Percentiles rank a stretch among this genome's conserved stretches.
Evolutionary conservation across 2,113 vertebrate species (phyloP).

Genomic region (Megaleporinus macrocephalus): DNA sequence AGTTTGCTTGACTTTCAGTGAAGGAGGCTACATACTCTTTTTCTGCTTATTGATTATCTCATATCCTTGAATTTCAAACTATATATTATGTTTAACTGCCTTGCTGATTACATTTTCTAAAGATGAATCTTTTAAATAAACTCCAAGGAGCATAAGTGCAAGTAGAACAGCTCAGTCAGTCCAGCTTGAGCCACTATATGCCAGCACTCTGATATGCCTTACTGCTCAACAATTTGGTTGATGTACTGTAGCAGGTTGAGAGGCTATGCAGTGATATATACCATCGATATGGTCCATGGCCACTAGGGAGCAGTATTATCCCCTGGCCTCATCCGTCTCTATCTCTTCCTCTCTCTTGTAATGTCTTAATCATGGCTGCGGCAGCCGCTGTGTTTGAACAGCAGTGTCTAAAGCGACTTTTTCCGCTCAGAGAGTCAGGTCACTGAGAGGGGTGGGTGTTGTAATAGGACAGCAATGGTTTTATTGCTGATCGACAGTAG

Average conservation of each 20-base stretch:
- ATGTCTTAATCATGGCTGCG: constrained; percentile 15
- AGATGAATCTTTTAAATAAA: background rate
- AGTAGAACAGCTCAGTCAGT: background rate
- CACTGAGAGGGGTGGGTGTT: background rate
- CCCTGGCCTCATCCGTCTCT: constrained; percentile 2
- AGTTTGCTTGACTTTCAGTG: background rate
- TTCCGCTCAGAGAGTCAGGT: constrained; percentile 4
- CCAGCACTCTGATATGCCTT: background rate
- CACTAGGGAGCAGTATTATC: constrained; percentile 17
- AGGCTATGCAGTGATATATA: constrained; percentile 3
- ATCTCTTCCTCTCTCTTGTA: background rate
- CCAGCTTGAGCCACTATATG: background rate
- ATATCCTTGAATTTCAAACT: background rate
- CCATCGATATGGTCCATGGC: background rate
- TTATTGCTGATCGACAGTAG: constrained; percentile 18
- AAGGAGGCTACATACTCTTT: background rate
- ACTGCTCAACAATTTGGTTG: background rate
- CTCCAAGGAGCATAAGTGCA: background rate
- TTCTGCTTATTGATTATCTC: background rate
- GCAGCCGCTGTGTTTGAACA: constrained; percentile 2
- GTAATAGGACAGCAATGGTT: constrained; percentile 18
- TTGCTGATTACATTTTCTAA: no score
- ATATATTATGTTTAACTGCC: background rate
- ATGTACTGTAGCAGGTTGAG: constrained; percentile 5
- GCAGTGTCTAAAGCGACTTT: background rate